Evolutionary conservation across 2,888 invertebrate genomes (phyloP).

Genomic region (Rotaria magnacalcarata): DNA sequence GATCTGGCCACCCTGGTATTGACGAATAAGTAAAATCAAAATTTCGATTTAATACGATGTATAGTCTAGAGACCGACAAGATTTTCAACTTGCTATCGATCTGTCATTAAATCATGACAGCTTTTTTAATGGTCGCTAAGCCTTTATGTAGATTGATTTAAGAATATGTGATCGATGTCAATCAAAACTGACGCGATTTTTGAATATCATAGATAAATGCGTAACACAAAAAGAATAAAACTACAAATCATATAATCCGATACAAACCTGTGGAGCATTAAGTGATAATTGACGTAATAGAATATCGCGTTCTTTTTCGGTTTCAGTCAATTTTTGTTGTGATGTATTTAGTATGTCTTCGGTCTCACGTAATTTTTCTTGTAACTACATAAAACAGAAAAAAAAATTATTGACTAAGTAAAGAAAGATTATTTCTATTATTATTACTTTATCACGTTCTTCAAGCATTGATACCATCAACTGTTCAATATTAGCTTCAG

Average conservation of each 20-base stretch:
- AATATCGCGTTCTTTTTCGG: conserved; percentile 39
- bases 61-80: background rate
- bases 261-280: conserved; percentile 61
- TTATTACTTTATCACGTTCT: conserved; percentile 77
- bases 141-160: no score
- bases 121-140: background rate
- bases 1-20: no score
- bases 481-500: conserved; percentile 87
- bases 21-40: background rate
- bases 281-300: conserved; percentile 36
- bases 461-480: conserved; percentile 99
- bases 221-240: background rate
- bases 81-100: no score
- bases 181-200: background rate
- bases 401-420: background rate
- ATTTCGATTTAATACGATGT: background rate
- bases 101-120: background rate
- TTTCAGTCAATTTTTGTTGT: conserved; percentile 23
- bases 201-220: background rate
- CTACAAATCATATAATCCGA: background rate
- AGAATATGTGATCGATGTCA: no score
- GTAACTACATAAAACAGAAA: conserved; percentile 62
- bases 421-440: no score
- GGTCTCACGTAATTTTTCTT: conserved; percentile 89
- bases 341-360: conserved; percentile 66